phyloP scores from a whole-genome alignment of 2,113 vertebrate species.

The Corydoras maculifer region DNA sequence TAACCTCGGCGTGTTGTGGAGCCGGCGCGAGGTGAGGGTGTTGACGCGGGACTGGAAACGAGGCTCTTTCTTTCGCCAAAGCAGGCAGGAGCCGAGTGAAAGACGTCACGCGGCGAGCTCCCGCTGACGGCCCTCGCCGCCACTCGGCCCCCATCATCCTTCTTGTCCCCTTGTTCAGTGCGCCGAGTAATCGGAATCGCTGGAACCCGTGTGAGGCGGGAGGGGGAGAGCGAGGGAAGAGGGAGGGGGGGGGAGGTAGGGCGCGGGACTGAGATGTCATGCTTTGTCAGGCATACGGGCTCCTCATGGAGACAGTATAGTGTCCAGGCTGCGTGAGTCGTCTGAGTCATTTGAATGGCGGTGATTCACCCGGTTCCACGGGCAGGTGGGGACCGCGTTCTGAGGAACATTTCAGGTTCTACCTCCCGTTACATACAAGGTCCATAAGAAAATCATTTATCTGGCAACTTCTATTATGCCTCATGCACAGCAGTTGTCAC shows the following conservation, averaged over 20 bases:
- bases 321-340: constrained; percentile 14
- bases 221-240: constrained; percentile 34
- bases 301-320: constrained; percentile 30
- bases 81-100: constrained; percentile 11
- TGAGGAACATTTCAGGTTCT: neutral
- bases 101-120: constrained; percentile 5
- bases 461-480: too few relatives aligned
- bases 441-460: too few relatives aligned
- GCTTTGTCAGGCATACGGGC: constrained; percentile 35
- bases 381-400: constrained; percentile 11
- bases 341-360: constrained; percentile 35
- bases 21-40: constrained; percentile 22
- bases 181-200: constrained; percentile 40
- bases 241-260: constrained; percentile 1
- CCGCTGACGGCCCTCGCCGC: neutral
- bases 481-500: too few relatives aligned
- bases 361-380: constrained; percentile 24
- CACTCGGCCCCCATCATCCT: neutral
- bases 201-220: constrained; percentile 29
- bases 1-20: constrained; percentile 35
- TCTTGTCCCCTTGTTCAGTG: constrained; percentile 43
- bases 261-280: constrained; percentile 42
- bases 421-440: too few relatives aligned
- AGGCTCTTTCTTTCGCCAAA: neutral
- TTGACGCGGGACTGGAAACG: neutral